A percentile compares a stretch with the other conserved stretches of the same genome.
Conservation (phyloP, 2,888 invertebrate genomes). For the Abrostola tripartita region DNA sequence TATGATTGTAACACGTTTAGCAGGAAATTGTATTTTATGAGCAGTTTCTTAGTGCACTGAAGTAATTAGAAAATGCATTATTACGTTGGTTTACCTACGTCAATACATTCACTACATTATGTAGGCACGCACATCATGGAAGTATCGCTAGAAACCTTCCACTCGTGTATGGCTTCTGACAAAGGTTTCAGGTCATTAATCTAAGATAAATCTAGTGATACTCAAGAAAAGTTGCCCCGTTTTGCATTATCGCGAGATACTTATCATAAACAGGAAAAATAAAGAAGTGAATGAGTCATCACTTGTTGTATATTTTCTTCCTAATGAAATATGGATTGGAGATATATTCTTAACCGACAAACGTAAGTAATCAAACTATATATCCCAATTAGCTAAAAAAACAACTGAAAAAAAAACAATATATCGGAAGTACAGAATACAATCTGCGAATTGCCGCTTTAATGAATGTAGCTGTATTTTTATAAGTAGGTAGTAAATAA, state of each 20-base stretch:
- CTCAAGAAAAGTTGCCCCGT: conserved; percentile 10
- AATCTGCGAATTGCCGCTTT: too few species aligned
- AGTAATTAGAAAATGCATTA: conserved; percentile 37
- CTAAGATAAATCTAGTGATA: conserved; percentile 34
- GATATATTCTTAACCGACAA: too few species aligned
- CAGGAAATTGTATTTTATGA: conserved; percentile 40
- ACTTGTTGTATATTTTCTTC: background rate
- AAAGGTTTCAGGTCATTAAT: conserved; percentile 37
- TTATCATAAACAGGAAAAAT: conserved; percentile 14
- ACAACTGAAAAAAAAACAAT: too few species aligned
- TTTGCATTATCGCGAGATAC: conserved; percentile 32
- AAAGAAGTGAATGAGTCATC: conserved; percentile 24
- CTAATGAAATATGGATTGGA: too few species aligned
- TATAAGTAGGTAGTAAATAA: too few species aligned
- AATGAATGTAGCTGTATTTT: too few species aligned
- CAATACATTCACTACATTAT: conserved; percentile 7
- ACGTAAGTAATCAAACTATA: too few species aligned
- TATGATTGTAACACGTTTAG: conserved; percentile 39
- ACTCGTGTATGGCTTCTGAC: conserved; percentile 35
- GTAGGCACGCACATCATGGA: conserved; percentile 6
- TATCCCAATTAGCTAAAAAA: too few species aligned
- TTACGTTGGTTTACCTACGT: conserved; percentile 15
- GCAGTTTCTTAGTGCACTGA: conserved; percentile 27
- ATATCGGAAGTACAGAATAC: too few species aligned
- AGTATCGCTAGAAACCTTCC: conserved; percentile 21